Evolutionary conservation across 2,113 vertebrate species (phyloP).

Genomic region (Carassius carassius): DNA sequence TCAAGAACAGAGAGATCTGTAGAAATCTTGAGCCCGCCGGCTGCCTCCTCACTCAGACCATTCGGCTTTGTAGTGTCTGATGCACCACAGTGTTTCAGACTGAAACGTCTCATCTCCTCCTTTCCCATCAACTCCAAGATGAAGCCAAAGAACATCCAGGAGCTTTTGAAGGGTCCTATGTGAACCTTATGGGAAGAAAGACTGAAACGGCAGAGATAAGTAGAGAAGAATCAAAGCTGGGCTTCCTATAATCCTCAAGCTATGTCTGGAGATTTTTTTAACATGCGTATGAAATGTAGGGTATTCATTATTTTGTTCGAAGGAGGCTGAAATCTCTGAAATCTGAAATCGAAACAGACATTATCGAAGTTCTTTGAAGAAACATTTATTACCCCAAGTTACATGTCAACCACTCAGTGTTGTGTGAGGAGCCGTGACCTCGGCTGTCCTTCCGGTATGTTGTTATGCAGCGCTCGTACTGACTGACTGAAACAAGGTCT

Average conservation of each 20-base stretch:
- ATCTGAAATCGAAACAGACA: background rate
- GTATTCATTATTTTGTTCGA: too few species aligned
- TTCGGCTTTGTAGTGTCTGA: conserved; percentile 19
- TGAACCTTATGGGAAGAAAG: conserved; percentile 1
- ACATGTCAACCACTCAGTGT: background rate
- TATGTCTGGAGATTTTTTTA: conserved; percentile 11
- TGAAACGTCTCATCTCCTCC: background rate
- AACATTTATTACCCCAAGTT: background rate
- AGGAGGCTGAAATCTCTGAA: background rate
- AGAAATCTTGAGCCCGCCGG: background rate
- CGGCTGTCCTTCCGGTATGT: conserved; percentile 7
- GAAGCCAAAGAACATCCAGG: conserved; percentile 1
- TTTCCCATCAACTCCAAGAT: conserved; percentile 7
- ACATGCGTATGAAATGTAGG: background rate
- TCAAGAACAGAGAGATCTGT: conserved; percentile 20
- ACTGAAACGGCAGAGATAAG: background rate
- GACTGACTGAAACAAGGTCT: conserved; percentile 42
- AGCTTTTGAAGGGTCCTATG: conserved; percentile 27
- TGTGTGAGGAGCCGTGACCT: background rate
- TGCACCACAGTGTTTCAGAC: background rate
- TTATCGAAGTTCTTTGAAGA: background rate
- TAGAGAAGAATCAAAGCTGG: conserved; percentile 39
- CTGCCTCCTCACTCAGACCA: background rate
- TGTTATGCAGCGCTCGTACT: conserved; percentile 44
- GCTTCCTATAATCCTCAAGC: conserved; percentile 33